These are phyloP conservation scores for Podarcis muralis DNA, from an alignment of 2,113 vertebrate species.

Conservation along the genomic window DNA sequence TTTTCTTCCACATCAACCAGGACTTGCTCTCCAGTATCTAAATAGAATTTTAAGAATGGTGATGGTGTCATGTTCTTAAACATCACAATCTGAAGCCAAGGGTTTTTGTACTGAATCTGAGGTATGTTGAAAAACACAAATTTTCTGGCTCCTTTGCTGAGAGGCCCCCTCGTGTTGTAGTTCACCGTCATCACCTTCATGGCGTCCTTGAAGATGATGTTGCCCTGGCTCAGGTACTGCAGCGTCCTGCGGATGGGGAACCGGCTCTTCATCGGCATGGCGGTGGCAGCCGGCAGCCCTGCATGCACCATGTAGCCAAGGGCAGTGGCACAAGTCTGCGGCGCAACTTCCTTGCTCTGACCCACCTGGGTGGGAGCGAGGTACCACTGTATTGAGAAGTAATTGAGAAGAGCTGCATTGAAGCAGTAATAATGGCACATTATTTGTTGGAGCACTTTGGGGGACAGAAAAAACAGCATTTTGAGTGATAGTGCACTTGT, in stretches of 20 bases:
- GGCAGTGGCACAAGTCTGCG: accelerated
- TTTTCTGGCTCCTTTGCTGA: conserved; percentile 90
- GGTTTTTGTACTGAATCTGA: conserved; percentile 96
- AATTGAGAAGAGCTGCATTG: background rate
- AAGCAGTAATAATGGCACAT: background rate
- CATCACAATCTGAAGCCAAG: conserved; percentile 92
- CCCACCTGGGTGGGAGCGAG: background rate
- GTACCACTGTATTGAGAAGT: no score
- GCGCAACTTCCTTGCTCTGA: background rate
- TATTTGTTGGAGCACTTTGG: background rate
- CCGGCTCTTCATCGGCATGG: conserved; percentile 93
- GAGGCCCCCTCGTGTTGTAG: conserved; percentile 88
- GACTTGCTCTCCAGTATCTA: conserved; percentile 86
- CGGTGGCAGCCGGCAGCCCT: accelerated
- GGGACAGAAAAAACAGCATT: background rate
- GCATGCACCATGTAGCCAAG: background rate
- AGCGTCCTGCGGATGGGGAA: conserved; percentile 92
- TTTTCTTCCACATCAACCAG: conserved; percentile 92
- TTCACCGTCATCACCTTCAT: conserved; percentile 97
- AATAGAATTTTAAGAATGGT: conserved; percentile 90
- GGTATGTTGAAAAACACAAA: conserved; percentile 96
- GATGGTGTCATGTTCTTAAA: conserved; percentile 96
- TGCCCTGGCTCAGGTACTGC: conserved; percentile 87
- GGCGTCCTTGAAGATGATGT: conserved; percentile 85
- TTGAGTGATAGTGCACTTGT: background rate